Base-by-base conservation (phyloP, 2,113 vertebrate species). In the Irena cyanogastra region DNA sequence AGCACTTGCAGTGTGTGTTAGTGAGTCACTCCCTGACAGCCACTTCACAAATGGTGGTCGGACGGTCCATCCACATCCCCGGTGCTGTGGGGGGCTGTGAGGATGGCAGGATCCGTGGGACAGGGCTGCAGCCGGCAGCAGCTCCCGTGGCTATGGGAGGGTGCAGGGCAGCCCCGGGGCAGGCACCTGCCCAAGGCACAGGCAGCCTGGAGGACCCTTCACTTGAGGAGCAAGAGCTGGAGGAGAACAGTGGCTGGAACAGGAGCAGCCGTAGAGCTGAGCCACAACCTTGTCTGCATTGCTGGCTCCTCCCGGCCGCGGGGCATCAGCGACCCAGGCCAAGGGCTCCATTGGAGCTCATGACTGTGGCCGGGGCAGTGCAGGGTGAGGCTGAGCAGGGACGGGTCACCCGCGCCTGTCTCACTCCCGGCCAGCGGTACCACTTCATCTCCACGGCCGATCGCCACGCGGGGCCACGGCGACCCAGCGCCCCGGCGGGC, bases 351-450 rank as follows among this genome's bases (percentile, higher is more conserved):
- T 30, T 24, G 1, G 5, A 26, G 47, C 52, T 23, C 27, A 0
- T 0, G 6, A 1, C 31, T 0, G 4, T 3, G 3, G 52, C 45
- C 2, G 2, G 21, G 57, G 37, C 1, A 1, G 35, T 2, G 24
- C 42, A 5, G 37, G 56, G 5, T 5, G 68, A 68, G 41, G 3
- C 19, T 3, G 61, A 49, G 41, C 30, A 26, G 66, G 59, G 26
- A 28, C 4, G 10, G 64, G 19, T 8, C 10, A 3, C 50, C 21
- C 1, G 0, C 0, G 0, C 31, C 35, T 6, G 71, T 54, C 24
- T 1, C 3, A 0, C 74, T 47, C 37, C 37, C 15, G 6, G 6
- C 33, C 1, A 21, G 57, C 28, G 4, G 44, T 2, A 10, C 53
- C 59, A 1, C 42, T 1, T 1, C 74, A 30, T n/a, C 31, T 45